phyloP scores from a whole-genome alignment of 2,888 invertebrate genomes.

The Palloptera scutellata region DNA sequence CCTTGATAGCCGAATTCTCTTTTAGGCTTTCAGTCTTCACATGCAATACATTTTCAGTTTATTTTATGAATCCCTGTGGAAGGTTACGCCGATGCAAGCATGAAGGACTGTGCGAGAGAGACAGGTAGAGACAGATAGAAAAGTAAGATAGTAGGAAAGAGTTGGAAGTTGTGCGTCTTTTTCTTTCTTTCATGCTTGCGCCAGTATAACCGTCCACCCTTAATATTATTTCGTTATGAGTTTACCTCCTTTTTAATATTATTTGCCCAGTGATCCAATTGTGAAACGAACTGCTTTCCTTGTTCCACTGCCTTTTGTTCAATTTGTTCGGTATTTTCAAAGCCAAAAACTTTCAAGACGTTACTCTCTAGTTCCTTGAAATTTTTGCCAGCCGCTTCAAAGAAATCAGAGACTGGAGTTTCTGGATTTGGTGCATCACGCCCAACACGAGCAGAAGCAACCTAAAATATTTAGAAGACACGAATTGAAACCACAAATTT shows the following conservation, averaged over 20 bases:
- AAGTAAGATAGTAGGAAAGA: too few species aligned
- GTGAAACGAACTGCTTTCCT: constrained; percentile 3
- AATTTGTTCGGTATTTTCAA: constrained; percentile 15
- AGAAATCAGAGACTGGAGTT: constrained; percentile 1
- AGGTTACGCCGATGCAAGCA: too few species aligned
- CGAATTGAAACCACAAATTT: too few species aligned
- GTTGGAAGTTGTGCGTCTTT: too few species aligned
- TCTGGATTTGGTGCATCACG: not conserved
- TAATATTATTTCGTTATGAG: too few species aligned
- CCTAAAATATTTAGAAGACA: not conserved
- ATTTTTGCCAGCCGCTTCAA: not conserved
- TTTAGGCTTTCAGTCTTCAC: constrained; percentile 19
- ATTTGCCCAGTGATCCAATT: constrained; percentile 19
- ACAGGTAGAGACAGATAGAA: too few species aligned
- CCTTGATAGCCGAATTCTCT: constrained; percentile 9
- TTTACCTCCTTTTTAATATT: constrained; percentile 14
- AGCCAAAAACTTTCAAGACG: constrained; percentile 7
- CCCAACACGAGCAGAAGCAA: not conserved
- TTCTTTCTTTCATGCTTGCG: too few species aligned
- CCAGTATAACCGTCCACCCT: too few species aligned
- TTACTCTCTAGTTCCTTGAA: constrained; percentile 7
- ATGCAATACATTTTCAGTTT: not conserved
- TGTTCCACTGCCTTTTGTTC: constrained; percentile 2
- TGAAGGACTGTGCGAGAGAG: too few species aligned
- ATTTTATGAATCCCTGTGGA: too few species aligned